These are phyloP conservation scores for Norana najaformis DNA, from an alignment of 2,888 invertebrate genomes.

Conservation along the genomic window DNA sequence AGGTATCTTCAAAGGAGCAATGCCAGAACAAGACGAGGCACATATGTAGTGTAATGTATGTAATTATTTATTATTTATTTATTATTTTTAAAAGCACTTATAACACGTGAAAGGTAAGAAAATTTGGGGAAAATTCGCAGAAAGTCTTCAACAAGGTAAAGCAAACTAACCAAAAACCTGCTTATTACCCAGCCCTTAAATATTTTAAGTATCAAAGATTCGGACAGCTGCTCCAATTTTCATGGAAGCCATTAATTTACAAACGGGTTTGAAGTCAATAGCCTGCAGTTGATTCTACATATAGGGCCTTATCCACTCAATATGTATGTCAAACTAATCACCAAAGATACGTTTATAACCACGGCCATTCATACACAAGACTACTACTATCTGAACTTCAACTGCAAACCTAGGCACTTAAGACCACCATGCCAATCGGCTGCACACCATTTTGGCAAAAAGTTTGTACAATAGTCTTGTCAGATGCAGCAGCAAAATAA, in stretches of 20 bases:
- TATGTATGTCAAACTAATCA: background rate
- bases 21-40: too few species aligned
- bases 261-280: background rate
- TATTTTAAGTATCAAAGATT: background rate
- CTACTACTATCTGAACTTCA: background rate
- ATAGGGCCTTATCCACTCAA: too few species aligned
- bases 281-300: background rate
- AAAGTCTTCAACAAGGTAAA: slow-evolving; percentile 5
- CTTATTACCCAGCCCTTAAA: background rate
- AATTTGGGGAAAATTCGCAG: background rate
- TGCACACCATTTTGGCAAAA: too few species aligned
- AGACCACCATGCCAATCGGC: too few species aligned
- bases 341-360: too few species aligned
- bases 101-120: background rate
- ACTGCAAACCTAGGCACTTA: background rate
- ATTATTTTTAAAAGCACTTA: too few species aligned
- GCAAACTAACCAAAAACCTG: background rate
- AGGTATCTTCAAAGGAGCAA: too few species aligned
- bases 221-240: background rate
- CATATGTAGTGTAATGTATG: too few species aligned
- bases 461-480: too few species aligned
- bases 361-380: background rate
- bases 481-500: too few species aligned
- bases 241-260: background rate
- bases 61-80: too few species aligned